phyloP scores from a whole-genome alignment of 2,113 vertebrate genomes.

The Limanda limanda region DNA sequence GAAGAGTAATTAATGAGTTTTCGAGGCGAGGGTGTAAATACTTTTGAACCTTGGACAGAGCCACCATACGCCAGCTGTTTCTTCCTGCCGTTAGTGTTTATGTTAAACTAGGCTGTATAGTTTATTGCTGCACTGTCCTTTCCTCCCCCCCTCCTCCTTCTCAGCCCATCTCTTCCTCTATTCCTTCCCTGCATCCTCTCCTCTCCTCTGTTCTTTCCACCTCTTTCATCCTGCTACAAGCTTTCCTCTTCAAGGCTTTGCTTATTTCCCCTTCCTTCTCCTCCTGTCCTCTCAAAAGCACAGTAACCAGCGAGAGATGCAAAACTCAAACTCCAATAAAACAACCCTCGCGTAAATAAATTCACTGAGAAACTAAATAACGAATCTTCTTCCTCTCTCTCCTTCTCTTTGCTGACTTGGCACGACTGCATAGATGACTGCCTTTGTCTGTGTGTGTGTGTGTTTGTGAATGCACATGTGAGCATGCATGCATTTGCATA shows the following conservation, averaged over 20 bases:
- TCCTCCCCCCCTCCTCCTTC: not conserved
- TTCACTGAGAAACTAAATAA: conserved; percentile 40
- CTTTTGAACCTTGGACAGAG: too few relatives aligned
- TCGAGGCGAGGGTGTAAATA: too few relatives aligned
- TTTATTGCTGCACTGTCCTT: not conserved
- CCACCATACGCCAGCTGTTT: not conserved
- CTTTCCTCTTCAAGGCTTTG: conserved; percentile 7
- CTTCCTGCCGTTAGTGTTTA: not conserved
- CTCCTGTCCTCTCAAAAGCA: conserved; percentile 28
- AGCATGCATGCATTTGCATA: conserved; percentile 52
- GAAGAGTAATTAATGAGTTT: too few relatives aligned
- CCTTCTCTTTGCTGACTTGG: conserved; percentile 48
- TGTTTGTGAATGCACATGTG: conserved; percentile 24
- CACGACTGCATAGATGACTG: conserved; percentile 27
- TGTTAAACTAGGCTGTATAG: not conserved
- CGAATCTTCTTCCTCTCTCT: not conserved
- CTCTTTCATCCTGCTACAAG: not conserved
- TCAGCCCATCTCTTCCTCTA: not conserved
- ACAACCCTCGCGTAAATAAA: conserved; percentile 50
- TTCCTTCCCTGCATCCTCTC: not conserved
- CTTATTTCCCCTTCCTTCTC: conserved; percentile 15
- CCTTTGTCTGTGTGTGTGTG: conserved; percentile 28
- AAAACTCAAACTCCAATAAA: conserved; percentile 48
- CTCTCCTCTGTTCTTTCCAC: not conserved
- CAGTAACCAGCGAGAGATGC: conserved; percentile 17